These are phyloP conservation scores for Drosophila buzzatii DNA, from an alignment of 2,888 invertebrate species.

Conservation along the genomic window DNA sequence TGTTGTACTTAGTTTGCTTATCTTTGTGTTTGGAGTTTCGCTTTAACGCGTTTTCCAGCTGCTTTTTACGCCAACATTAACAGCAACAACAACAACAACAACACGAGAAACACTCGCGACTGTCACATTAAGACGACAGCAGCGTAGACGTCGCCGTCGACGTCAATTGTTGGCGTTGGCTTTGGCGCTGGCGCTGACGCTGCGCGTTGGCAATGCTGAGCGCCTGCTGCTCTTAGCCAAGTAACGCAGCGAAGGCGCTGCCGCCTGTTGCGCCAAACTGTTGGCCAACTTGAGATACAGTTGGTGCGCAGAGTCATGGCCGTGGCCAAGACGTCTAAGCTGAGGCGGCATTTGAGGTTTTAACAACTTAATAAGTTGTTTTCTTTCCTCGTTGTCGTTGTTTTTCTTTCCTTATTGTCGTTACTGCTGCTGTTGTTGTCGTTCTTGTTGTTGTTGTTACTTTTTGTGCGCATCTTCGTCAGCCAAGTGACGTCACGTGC, in stretches of 20 bases:
- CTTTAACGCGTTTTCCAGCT: conserved; percentile 8
- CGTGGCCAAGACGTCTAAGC: conserved; percentile 71
- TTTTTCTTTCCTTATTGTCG: conserved; percentile 12
- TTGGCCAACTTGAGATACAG: conserved; percentile 40
- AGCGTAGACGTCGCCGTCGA: background rate
- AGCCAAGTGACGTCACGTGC: conserved; percentile 55
- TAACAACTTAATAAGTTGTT: conserved; percentile 73
- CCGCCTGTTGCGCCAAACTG: conserved; percentile 69
- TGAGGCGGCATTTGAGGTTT: conserved; percentile 47
- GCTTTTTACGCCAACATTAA: conserved; percentile 24
- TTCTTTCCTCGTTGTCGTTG: conserved; percentile 27
- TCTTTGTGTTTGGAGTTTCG: conserved; percentile 15
- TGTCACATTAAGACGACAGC: conserved; percentile 62
- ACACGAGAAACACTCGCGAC: conserved; percentile 44
- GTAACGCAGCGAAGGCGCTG: conserved; percentile 64
- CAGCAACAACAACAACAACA: conserved; percentile 6
- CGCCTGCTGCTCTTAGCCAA: conserved; percentile 78
- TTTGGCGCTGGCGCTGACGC: background rate
- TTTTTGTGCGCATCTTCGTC: conserved; percentile 67
- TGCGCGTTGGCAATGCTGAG: conserved; percentile 55
- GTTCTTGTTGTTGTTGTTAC: conserved; percentile 39
- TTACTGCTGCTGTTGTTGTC: conserved; percentile 9
- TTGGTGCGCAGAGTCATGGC: conserved; percentile 48
- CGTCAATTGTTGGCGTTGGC: background rate
- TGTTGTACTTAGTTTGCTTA: conserved; percentile 4